phyloP scores from a whole-genome alignment of 2,888 invertebrate species.

The Opisthograptis luteolata region DNA sequence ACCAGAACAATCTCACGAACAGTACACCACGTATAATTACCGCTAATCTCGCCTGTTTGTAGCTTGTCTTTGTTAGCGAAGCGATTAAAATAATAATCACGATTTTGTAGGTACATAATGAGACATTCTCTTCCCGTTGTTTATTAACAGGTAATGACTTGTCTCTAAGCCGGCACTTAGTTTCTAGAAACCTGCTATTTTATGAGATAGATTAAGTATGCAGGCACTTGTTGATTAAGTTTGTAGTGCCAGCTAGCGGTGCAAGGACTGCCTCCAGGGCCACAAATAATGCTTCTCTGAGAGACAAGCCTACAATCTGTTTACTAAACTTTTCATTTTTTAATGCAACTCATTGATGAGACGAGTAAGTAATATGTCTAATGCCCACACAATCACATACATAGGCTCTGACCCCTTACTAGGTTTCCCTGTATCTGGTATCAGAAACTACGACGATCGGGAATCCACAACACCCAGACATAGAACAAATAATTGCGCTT shows the following conservation, averaged over 20 bases:
- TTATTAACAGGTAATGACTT: constrained; percentile 44
- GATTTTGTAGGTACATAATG: constrained; percentile 70
- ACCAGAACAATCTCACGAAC: constrained; percentile 7
- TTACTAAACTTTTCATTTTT: too few relatives aligned
- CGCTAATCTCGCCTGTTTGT: constrained; percentile 53
- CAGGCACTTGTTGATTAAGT: constrained; percentile 8
- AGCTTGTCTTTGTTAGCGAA: constrained; percentile 70
- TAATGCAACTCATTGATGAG: too few relatives aligned
- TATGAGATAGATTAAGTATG: constrained; percentile 39
- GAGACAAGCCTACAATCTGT: too few relatives aligned
- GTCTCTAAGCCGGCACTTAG: constrained; percentile 36
- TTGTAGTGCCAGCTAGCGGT: constrained; percentile 12
- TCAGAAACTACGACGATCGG: too few relatives aligned
- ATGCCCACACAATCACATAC: too few relatives aligned
- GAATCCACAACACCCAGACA: too few relatives aligned
- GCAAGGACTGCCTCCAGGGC: too few relatives aligned
- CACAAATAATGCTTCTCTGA: too few relatives aligned
- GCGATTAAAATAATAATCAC: constrained; percentile 80
- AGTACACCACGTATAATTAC: constrained; percentile 52
- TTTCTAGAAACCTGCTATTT: constrained; percentile 44
- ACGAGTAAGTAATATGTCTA: too few relatives aligned
- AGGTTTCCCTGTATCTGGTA: too few relatives aligned
- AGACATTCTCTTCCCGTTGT: constrained; percentile 59
- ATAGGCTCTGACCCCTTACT: too few relatives aligned
- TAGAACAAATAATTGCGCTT: too few relatives aligned